These are phyloP conservation scores for Acropternis orthonyx DNA, from an alignment of 2,797 vertebrate genomes.

Conservation along the genomic window DNA sequence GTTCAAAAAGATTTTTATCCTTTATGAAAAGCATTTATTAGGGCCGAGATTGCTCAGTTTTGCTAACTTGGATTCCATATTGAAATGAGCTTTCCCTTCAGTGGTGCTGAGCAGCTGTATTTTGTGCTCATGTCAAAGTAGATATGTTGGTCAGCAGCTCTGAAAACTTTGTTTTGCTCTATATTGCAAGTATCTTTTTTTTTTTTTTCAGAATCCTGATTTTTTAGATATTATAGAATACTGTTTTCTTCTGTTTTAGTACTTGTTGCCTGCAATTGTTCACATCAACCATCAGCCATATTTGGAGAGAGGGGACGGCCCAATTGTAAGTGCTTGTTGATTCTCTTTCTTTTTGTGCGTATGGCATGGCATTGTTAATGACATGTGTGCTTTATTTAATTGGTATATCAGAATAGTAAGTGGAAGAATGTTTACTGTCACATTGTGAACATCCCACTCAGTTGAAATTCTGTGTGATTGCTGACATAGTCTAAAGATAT, in stretches of 20 bases:
- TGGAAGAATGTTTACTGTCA: background rate
- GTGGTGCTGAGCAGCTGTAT: background rate
- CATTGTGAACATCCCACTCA: background rate
- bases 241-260: slow-evolving; percentile 73
- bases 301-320: slow-evolving; percentile 96
- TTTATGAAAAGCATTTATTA: background rate
- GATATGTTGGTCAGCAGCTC: background rate
- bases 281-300: slow-evolving; percentile 99
- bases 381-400: background rate
- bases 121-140: background rate
- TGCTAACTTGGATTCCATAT: background rate
- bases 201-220: background rate
- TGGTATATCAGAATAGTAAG: background rate
- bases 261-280: slow-evolving; percentile 95
- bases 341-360: background rate
- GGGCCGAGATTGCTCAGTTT: background rate
- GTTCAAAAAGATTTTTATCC: background rate
- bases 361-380: background rate
- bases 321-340: slow-evolving; percentile 86
- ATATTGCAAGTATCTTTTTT: background rate
- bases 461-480: background rate
- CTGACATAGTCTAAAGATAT: background rate
- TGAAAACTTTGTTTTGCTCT: background rate
- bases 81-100: background rate
- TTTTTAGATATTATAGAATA: background rate